Conservation (phyloP, 2,888 invertebrate genomes). For the Rhimphoctona megacephalus region DNA sequence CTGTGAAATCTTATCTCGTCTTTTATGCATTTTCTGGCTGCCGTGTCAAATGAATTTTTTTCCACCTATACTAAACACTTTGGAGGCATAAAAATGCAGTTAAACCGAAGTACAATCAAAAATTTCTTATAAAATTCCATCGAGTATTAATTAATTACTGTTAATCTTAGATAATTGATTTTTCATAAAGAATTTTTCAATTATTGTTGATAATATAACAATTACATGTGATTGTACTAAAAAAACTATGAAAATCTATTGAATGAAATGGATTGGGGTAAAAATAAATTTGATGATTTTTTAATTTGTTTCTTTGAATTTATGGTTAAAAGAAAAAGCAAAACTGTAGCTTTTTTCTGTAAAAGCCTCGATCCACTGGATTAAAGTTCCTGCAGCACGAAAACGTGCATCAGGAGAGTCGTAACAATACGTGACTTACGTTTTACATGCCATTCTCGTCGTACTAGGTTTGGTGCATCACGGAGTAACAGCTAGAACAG, state of each 20-base stretch:
- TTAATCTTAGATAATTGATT: not conserved
- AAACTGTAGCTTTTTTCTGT: not conserved
- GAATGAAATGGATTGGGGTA: not conserved
- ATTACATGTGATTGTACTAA: not conserved
- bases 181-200: not conserved
- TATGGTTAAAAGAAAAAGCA: not conserved
- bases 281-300: not conserved
- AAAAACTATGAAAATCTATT: not conserved
- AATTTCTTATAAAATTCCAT: not conserved
- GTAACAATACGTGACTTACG: too few relatives aligned
- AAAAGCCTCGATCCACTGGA: not conserved
- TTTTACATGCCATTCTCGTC: constrained; percentile 26
- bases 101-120: not conserved
- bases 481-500: constrained; percentile 39
- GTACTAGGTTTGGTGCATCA: constrained; percentile 25
- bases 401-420: not conserved
- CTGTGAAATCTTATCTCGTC: constrained; percentile 22
- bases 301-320: not conserved
- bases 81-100: not conserved
- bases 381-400: constrained; percentile 6
- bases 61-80: not conserved
- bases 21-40: constrained; percentile 27
- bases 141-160: not conserved
- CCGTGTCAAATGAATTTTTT: constrained; percentile 11
- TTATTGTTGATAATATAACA: not conserved